These are phyloP conservation scores for Tipula confusa DNA, from an alignment of 2,888 invertebrate genomes.

Conservation along the genomic window DNA sequence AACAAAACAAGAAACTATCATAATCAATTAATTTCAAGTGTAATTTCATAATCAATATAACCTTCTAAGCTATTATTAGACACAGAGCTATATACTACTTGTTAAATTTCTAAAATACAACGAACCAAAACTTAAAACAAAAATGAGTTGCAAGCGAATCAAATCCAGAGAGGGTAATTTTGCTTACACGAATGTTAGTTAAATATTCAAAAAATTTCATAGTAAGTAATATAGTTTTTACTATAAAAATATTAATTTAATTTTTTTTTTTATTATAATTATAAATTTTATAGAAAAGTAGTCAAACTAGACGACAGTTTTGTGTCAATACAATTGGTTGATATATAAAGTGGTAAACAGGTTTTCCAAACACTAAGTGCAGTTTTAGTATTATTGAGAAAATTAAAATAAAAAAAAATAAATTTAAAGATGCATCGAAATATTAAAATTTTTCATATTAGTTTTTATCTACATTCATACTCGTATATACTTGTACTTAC, in stretches of 20 bases:
- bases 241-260: not conserved
- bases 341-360: not conserved
- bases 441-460: not conserved
- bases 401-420: not conserved
- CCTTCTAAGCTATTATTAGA: not conserved
- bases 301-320: slow-evolving; percentile 16
- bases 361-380: not conserved
- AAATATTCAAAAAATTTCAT: not conserved
- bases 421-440: not conserved
- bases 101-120: not conserved
- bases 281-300: not conserved
- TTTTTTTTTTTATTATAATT: not conserved
- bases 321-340: not conserved
- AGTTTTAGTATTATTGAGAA: too few species aligned
- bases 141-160: not conserved
- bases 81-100: not conserved
- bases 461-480: not conserved
- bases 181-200: not conserved
- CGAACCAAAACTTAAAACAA: not conserved
- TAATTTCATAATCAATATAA: slow-evolving; percentile 20
- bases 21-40: not conserved
- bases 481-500: not conserved
- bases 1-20: not conserved
- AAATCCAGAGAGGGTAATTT: not conserved
- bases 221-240: not conserved